These are phyloP conservation scores for Epinotia brunnichana DNA, from an alignment of 2,888 invertebrate genomes.

Conservation along the genomic window DNA sequence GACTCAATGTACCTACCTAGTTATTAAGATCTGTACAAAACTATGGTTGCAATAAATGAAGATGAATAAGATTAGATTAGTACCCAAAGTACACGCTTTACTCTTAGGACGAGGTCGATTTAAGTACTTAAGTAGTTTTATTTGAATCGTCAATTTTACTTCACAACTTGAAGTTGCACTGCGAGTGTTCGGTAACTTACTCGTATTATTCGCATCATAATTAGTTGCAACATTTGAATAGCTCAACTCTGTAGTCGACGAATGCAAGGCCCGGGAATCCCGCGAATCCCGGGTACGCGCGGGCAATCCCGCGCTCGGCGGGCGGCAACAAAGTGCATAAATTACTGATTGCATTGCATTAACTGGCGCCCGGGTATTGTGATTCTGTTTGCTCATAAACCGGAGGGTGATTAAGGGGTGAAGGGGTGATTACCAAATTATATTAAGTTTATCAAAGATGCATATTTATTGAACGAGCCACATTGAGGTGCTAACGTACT, in stretches of 20 bases:
- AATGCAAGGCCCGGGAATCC: conserved; percentile 47
- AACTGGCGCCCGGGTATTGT: conserved; percentile 49
- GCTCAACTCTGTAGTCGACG: conserved; percentile 48
- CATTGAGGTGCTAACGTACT: too few species aligned
- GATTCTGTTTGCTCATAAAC: conserved; percentile 35
- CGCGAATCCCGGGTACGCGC: conserved; percentile 19
- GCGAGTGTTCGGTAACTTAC: background rate
- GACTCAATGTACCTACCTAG: too few species aligned
- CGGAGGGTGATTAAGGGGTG: background rate
- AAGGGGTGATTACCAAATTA: background rate
- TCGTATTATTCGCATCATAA: background rate
- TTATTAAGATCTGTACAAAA: too few species aligned
- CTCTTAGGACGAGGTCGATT: too few species aligned
- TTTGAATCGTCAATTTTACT: too few species aligned
- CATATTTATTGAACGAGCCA: too few species aligned
- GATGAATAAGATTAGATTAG: too few species aligned
- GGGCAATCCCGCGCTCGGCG: conserved; percentile 49
- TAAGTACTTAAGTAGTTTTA: too few species aligned
- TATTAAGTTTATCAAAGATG: too few species aligned
- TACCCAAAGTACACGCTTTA: too few species aligned
- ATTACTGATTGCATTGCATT: conserved; percentile 53
- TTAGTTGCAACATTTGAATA: conserved; percentile 34
- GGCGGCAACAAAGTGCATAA: conserved; percentile 51
- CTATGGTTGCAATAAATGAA: too few species aligned
- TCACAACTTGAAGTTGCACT: too few species aligned